These are phyloP conservation scores for Horisme vitalbata DNA, from an alignment of 2,888 invertebrate genomes.

Conservation along the genomic window DNA sequence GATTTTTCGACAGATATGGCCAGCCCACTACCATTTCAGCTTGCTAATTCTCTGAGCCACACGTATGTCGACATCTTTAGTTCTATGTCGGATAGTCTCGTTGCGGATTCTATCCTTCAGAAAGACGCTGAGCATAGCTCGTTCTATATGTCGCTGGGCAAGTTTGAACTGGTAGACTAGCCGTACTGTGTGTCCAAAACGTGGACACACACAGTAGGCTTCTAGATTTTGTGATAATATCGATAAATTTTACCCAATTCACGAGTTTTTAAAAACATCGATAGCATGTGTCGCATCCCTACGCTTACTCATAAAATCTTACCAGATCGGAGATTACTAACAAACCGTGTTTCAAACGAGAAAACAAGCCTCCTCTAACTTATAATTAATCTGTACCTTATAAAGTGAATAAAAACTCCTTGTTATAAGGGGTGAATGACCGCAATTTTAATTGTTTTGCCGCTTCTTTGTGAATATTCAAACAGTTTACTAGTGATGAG, in stretches of 20 bases:
- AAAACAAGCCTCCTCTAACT: conserved; percentile 8
- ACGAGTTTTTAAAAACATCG: too few relatives aligned
- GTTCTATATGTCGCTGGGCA: too few relatives aligned
- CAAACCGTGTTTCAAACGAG: conserved; percentile 9
- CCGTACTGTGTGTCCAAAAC: too few relatives aligned
- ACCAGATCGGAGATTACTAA: conserved; percentile 16
- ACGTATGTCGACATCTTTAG: too few relatives aligned
- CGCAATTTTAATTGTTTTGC: conserved; percentile 28
- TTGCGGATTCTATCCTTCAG: too few relatives aligned
- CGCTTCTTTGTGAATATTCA: conserved; percentile 18
- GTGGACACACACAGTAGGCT: too few relatives aligned
- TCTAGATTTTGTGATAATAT: too few relatives aligned
- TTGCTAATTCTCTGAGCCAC: background rate
- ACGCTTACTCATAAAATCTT: conserved; percentile 8
- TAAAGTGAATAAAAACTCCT: conserved; percentile 17
- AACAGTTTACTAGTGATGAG: conserved; percentile 5
- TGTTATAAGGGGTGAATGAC: conserved; percentile 24
- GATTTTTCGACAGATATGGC: too few relatives aligned
- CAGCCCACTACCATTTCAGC: background rate
- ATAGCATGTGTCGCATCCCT: conserved; percentile 6
- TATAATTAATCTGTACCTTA: conserved; percentile 7
- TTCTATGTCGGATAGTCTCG: too few relatives aligned
- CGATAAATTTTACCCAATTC: too few relatives aligned
- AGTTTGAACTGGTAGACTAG: too few relatives aligned
- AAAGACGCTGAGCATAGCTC: too few relatives aligned